Percentiles rank a stretch among this genome's conserved stretches.
Evolutionary conservation across 2,888 invertebrate species (phyloP).

Genomic region (Imbricaverruca yamaguchii): DNA sequence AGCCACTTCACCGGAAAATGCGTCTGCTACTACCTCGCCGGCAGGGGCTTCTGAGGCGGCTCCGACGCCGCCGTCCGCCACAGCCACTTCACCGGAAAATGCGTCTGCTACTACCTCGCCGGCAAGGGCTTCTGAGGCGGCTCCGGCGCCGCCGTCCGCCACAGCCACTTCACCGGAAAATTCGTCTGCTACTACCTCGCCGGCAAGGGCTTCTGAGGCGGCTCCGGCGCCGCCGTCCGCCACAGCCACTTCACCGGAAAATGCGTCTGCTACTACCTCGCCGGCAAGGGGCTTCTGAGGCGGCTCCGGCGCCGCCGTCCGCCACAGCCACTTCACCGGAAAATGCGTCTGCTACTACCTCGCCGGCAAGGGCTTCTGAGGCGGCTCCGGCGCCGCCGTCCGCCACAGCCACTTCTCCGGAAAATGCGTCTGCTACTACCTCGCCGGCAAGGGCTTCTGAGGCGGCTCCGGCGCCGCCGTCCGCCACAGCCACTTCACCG

Average conservation of each 20-base stretch:
- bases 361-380: conserved; percentile 5
- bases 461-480: neutral
- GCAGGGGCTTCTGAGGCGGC: neutral
- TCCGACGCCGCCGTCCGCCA: neutral
- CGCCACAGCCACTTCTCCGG: too few relatives aligned
- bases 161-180: too few relatives aligned
- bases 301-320: neutral
- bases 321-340: too few relatives aligned
- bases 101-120: conserved; percentile 1
- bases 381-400: neutral
- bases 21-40: neutral
- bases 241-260: too few relatives aligned
- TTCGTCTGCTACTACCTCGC: neutral
- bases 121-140: neutral
- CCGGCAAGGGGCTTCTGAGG: conserved; percentile 4
- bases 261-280: neutral
- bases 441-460: conserved; percentile 14
- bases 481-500: too few relatives aligned
- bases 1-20: neutral
- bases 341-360: neutral
- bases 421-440: neutral
- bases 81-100: too few relatives aligned
- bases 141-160: neutral
- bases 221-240: neutral
- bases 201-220: neutral